Conservation (phyloP, 2,797 vertebrate genomes). For the Bufotes viridis region DNA sequence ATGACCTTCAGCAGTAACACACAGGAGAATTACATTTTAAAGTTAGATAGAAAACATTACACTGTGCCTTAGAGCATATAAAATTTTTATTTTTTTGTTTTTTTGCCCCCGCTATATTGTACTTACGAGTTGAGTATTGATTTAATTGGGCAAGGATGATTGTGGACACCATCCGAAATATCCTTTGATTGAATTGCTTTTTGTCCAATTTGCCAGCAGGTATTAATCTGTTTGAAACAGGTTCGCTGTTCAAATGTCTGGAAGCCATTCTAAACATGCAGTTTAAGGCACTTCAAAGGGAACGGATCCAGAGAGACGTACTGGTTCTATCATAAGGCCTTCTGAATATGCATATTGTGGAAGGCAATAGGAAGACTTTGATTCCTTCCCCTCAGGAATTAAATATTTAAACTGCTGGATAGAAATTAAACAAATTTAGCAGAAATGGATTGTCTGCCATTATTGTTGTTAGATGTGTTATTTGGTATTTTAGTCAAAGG, state of each 20-base stretch:
- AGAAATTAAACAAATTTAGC: slow-evolving; percentile 31
- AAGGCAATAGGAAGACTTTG: slow-evolving; percentile 40
- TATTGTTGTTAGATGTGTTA: slow-evolving; percentile 38
- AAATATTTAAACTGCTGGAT: slow-evolving; percentile 52
- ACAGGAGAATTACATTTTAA: slow-evolving; percentile 13
- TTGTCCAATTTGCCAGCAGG: slow-evolving; percentile 50
- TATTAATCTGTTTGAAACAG: slow-evolving; percentile 48
- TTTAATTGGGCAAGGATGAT: slow-evolving; percentile 22
- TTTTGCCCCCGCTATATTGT: not conserved
- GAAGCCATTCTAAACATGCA: slow-evolving; percentile 53
- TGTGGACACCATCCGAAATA: slow-evolving; percentile 9
- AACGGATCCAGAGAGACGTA: slow-evolving; percentile 47
- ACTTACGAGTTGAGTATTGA: slow-evolving; percentile 10
- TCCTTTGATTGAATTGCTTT: slow-evolving; percentile 38
- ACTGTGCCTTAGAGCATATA: not conserved
- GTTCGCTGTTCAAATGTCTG: slow-evolving; percentile 49
- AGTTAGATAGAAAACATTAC: not conserved
- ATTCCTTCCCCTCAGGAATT: slow-evolving; percentile 50
- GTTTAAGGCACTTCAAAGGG: slow-evolving; percentile 58
- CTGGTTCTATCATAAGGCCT: slow-evolving; percentile 35
- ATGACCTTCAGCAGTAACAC: slow-evolving; percentile 27
- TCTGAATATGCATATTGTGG: slow-evolving; percentile 59
- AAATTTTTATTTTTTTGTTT: not conserved
- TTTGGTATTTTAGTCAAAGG: slow-evolving; percentile 17
- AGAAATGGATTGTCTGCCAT: slow-evolving; percentile 1